These are phyloP conservation scores for Chascanopsetta lugubris DNA, from an alignment of 2,113 vertebrate genomes.

Conservation along the genomic window DNA sequence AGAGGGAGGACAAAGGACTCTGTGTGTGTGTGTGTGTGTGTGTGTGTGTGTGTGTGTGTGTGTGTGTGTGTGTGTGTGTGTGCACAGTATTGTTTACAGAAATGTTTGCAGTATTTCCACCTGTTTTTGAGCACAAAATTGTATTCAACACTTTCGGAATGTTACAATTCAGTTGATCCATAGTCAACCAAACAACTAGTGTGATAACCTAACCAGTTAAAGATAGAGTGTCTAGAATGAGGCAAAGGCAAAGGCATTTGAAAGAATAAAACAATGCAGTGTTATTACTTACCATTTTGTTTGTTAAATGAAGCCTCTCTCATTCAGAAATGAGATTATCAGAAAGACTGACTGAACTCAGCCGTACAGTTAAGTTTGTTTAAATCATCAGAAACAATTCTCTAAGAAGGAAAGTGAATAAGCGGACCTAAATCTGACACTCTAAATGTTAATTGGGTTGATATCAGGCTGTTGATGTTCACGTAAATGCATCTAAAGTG, in stretches of 20 bases:
- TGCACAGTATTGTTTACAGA: conserved; percentile 61
- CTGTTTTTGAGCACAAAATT: conserved; percentile 29
- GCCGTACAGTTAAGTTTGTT: too few relatives aligned
- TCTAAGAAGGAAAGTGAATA: too few relatives aligned
- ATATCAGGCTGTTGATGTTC: background rate
- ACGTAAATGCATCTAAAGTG: background rate
- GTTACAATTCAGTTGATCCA: conserved; percentile 2
- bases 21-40: conserved; percentile 65
- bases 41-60: conserved; percentile 52
- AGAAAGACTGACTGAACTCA: too few relatives aligned
- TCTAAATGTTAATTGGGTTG: background rate
- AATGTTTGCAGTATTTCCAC: conserved; percentile 53
- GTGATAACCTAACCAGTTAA: too few relatives aligned
- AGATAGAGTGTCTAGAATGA: too few relatives aligned
- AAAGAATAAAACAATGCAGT: too few relatives aligned
- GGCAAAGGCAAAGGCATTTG: too few relatives aligned
- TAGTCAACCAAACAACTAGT: background rate
- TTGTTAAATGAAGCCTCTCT: too few relatives aligned
- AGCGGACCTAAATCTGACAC: too few relatives aligned
- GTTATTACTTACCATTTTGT: too few relatives aligned
- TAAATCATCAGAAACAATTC: too few relatives aligned
- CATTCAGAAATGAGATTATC: too few relatives aligned
- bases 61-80: conserved; percentile 53
- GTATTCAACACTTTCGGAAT: conserved; percentile 23
- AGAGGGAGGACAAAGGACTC: conserved; percentile 75